Conservation (phyloP, 2,113 vertebrate genomes). For the Proterorhinus semilunaris region DNA sequence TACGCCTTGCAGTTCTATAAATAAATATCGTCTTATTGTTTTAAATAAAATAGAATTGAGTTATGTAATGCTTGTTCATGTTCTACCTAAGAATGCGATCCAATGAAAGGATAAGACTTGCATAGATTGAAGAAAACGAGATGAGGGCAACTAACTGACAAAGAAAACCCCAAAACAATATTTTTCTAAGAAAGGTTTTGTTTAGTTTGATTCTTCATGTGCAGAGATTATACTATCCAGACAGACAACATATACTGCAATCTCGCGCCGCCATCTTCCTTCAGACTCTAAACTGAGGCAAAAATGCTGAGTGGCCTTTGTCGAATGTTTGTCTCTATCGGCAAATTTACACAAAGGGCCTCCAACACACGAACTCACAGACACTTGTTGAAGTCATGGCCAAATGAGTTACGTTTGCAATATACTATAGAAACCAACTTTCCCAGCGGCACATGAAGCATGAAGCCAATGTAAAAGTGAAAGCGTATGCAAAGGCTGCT, state of each 20-base stretch:
- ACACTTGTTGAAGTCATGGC: slow-evolving; percentile 24
- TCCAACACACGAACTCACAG: not conserved
- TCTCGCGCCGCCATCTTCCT: not conserved
- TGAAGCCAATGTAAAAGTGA: slow-evolving; percentile 25
- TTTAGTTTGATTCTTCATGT: no score
- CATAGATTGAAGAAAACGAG: no score
- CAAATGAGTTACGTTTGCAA: slow-evolving; percentile 41
- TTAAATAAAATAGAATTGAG: no score
- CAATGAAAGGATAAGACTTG: no score
- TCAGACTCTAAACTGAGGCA: not conserved
- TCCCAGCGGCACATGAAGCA: slow-evolving; percentile 34
- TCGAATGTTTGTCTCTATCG: slow-evolving; percentile 17
- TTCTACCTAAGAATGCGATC: no score
- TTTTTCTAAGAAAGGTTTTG: no score
- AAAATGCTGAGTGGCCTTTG: slow-evolving; percentile 17
- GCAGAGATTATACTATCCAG: slow-evolving; percentile 14
- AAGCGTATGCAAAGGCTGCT: not conserved
- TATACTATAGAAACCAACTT: slow-evolving; percentile 24
- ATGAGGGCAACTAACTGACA: no score
- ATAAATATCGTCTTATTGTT: no score
- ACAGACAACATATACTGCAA: not conserved
- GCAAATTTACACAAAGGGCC: not conserved
- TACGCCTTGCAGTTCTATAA: no score
- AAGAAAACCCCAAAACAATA: no score
- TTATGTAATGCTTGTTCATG: no score